A percentile compares a stretch with the other conserved stretches of the same genome.
Conservation (phyloP, 2,113 vertebrate genomes). For the Carassius auratus region DNA sequence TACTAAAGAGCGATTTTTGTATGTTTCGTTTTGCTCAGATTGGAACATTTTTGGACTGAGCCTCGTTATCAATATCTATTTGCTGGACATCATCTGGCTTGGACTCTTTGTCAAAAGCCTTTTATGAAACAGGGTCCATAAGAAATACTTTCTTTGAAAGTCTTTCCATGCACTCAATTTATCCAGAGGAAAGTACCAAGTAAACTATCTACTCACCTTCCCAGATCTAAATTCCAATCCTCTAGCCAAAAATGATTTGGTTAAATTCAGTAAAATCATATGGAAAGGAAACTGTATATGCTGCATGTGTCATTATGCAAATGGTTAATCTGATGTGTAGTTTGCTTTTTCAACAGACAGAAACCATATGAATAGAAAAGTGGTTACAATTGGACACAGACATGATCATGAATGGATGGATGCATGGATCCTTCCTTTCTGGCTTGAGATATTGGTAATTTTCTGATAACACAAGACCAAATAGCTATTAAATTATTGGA, state of each 20-base stretch:
- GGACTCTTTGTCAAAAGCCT: not conserved
- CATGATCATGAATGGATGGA: not conserved
- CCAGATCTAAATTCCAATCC: not conserved
- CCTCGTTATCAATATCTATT: not conserved
- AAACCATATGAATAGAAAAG: not conserved
- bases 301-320: constrained; percentile 10
- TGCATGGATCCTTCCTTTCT: not conserved
- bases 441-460: not conserved
- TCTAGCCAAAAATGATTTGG: not conserved
- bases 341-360: not conserved
- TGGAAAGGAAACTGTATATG: not conserved
- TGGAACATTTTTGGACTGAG: not conserved
- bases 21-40: constrained; percentile 7
- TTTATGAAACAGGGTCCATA: constrained; percentile 13
- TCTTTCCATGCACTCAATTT: constrained; percentile 22
- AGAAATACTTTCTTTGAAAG: constrained; percentile 30
- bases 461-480: not conserved
- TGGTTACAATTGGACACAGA: not conserved
- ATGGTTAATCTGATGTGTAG: not conserved
- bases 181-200: not conserved
- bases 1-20: constrained; percentile 33
- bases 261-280: not conserved
- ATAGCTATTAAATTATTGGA: not conserved
- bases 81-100: not conserved
- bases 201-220: not conserved